Evolutionary conservation across 2,797 vertebrate genomes (phyloP).

Genomic region (Poecilia wingei): DNA sequence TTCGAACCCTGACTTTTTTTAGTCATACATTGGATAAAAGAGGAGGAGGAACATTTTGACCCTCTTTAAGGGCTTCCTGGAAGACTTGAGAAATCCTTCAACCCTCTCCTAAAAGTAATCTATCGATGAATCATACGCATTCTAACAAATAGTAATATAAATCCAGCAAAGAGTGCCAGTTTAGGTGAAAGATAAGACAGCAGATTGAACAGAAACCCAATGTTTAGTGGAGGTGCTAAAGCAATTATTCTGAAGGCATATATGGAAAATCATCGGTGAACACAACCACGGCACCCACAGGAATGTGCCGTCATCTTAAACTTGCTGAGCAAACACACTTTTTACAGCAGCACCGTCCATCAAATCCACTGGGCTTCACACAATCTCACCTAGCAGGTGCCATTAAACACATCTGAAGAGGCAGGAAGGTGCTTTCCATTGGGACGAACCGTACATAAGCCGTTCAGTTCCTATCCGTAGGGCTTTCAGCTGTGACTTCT

Average conservation of each 20-base stretch:
- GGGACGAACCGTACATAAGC: slow-evolving; percentile 37
- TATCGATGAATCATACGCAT: background rate
- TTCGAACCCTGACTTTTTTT: slow-evolving; percentile 17
- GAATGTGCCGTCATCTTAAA: slow-evolving; percentile 7
- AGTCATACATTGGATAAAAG: slow-evolving; percentile 11
- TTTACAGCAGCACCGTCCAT: slow-evolving; percentile 25
- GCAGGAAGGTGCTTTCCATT: slow-evolving; percentile 27
- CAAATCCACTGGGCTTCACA: slow-evolving; percentile 31
- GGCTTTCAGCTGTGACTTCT: slow-evolving; percentile 44
- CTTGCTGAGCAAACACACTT: slow-evolving; percentile 36
- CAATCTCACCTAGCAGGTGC: slow-evolving; percentile 41
- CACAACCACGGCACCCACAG: slow-evolving; percentile 23
- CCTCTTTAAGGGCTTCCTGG: slow-evolving; percentile 13
- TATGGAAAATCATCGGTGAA: slow-evolving; percentile 13
- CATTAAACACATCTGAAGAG: slow-evolving; percentile 47
- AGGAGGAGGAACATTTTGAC: slow-evolving; percentile 8
- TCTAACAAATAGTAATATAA: slow-evolving; percentile 20
- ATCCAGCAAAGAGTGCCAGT: slow-evolving; percentile 16
- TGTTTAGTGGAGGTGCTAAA: slow-evolving; percentile 52
- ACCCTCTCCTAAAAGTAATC: slow-evolving; percentile 4
- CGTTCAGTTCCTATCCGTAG: slow-evolving; percentile 21
- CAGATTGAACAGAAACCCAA: slow-evolving; percentile 13
- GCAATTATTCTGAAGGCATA: slow-evolving; percentile 30
- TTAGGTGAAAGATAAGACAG: slow-evolving; percentile 7
- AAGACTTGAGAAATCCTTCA: slow-evolving; percentile 22